These are phyloP conservation scores for Chlamydotis undulata DNA, from an alignment of 2,113 vertebrate genomes.

Conservation along the genomic window DNA sequence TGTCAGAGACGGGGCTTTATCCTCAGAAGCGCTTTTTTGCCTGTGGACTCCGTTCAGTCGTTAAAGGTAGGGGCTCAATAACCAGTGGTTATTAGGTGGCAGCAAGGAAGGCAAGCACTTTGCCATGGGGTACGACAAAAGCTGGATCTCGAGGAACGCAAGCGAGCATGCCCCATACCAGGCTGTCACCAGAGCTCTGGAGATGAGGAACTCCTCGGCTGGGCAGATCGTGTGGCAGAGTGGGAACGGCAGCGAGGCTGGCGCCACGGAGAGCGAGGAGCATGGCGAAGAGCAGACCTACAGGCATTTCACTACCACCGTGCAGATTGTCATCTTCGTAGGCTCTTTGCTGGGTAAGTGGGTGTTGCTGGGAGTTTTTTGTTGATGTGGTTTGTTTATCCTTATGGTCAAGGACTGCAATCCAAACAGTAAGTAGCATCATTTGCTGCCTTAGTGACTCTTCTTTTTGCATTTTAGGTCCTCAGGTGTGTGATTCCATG, in stretches of 20 bases:
- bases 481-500: not conserved
- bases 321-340: slow-evolving; percentile 89
- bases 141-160: slow-evolving; percentile 72
- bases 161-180: slow-evolving; percentile 70
- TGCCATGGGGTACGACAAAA: slow-evolving; percentile 69
- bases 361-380: not conserved
- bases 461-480: not conserved
- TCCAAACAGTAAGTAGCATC: not conserved
- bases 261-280: not conserved
- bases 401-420: not conserved
- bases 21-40: not conserved
- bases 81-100: not conserved
- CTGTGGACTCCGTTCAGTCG: not conserved
- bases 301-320: slow-evolving; percentile 86
- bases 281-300: slow-evolving; percentile 81
- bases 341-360: slow-evolving; percentile 90
- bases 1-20: not conserved
- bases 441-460: not conserved
- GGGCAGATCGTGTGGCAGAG: slow-evolving; percentile 68
- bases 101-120: not conserved
- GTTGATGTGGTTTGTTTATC: not conserved
- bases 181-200: slow-evolving; percentile 65
- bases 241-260: slow-evolving; percentile 55
- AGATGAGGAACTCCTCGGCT: slow-evolving; percentile 72
- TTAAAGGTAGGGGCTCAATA: not conserved